These are phyloP conservation scores for Halcyon malimbica DNA, from an alignment of 2,113 vertebrate species.

Conservation along the genomic window DNA sequence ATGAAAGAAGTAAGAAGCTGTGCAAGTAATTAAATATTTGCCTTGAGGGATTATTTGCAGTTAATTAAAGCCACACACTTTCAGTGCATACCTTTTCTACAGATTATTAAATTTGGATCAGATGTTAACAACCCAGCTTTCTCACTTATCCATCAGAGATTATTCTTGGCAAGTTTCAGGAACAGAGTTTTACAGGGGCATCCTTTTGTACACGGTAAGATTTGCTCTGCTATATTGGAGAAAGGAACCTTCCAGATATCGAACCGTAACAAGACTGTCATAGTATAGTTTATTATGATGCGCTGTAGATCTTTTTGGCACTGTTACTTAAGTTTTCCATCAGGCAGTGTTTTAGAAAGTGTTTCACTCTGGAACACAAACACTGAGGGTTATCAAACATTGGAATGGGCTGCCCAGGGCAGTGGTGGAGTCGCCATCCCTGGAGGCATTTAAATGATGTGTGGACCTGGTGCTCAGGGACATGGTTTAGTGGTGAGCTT, in stretches of 20 bases:
- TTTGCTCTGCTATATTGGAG: neutral
- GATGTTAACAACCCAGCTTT: constrained; percentile 70
- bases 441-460: no score
- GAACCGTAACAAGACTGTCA: neutral
- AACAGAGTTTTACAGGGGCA: neutral
- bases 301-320: neutral
- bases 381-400: neutral
- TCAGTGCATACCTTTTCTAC: constrained; percentile 59
- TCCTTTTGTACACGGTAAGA: neutral
- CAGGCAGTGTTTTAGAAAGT: neutral
- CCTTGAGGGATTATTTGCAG: constrained; percentile 76
- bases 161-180: constrained; percentile 43
- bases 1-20: constrained; percentile 66
- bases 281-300: neutral
- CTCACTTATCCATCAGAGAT: constrained; percentile 63
- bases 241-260: neutral
- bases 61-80: constrained; percentile 79
- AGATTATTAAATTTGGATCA: constrained; percentile 77
- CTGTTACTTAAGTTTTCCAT: neutral
- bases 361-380: neutral
- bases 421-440: no score
- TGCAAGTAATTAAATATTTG: constrained; percentile 80
- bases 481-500: no score
- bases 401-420: no score
- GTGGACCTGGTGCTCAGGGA: no score